Evolutionary conservation across 2,797 vertebrate genomes (phyloP), one percentile per base, ranked within the genome.

Genomic region (Cossypha niveicapilla): DNA sequence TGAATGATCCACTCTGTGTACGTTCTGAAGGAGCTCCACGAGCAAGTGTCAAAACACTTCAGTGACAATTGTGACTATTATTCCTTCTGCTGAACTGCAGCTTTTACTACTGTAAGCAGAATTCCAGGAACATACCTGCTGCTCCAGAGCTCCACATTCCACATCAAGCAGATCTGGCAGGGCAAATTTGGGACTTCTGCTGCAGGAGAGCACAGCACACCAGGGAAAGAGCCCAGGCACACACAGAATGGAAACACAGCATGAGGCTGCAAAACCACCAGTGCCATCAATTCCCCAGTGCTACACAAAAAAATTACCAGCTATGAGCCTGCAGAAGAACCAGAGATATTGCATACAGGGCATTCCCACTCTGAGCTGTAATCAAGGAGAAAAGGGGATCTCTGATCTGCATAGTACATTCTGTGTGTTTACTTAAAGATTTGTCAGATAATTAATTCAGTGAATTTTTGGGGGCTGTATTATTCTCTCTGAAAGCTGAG

Each of bases 31-130:
- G 42, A 86, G 51, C 58, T 95, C 86, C 66, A 86, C 3, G 0
- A 88, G 86, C 90, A 56, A 0, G 18, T 86, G 90, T 92, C 94
- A 96, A 94, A 96, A 96, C 91, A 94, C 50, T 92, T 94, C 91
- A 91, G 16, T 16, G 39, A 68, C 84, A 93, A 93, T 76, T 82
- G 80, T 80, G 76, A 88, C 82, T 93, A 58, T 92, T 93, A 88
- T 34, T 95, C 57, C 73, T 75, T 27, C 82, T 70, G 24, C 39
- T 89, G 89, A 75, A 84, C 73, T 75, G 62, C 3, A 53, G 88
- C 34, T 90, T 92, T 93, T 93, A 25, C 66, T n/a, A 17, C 57
- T 51, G 50, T 27, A 58, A 65, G 72, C 50, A 84, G 51, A 81
- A 76, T 79, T 76, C 34, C 41, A 73, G 82, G 41, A 73, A 27